Base-by-base conservation (phyloP, 2,888 invertebrate species). In the Helleia helle region DNA sequence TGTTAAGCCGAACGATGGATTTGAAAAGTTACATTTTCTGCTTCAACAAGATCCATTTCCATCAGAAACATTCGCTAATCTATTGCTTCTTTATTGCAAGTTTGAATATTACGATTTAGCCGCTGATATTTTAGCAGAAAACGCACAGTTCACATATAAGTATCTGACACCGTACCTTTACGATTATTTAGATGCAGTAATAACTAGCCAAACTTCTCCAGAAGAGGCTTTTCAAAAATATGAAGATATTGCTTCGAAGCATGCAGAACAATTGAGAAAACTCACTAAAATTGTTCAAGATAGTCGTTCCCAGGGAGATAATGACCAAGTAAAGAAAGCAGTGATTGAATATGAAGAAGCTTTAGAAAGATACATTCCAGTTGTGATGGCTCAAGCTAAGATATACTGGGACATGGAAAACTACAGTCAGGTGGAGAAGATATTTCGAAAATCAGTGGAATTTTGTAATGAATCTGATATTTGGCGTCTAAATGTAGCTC, bases 341-440 rank as follows among this genome's bases (percentile, higher is more conserved):
- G 93, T 98, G 0, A 91, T 93, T 40, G 95, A 96, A 62, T 97
- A 96, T 62, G 95, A 98, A 63, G 94, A 94, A 57, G 92, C 93
- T 1, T 69, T 97, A 49, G 96, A 96, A 63, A 87, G 96, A 55
- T 99, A 97, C 62, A 92, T 99, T 46, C 99, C 99, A 0, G 96
- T 98, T 1, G 87, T 99, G n/a, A 99, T 99, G 99, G 96, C 97
- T 0, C 96, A 99, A 73, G 98, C 99, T 1, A 98, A 97, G 87
- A 96, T 99, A 51, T 97, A 96, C 64, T 99, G 99, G 99, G 96
- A 99, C 51, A 88, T 94, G 70, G 96, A 96, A 65, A 96, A 99
- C 67, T 99, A 98, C 61, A 87, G 90, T 1, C 96, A 97, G 64
- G 98, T 99, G 1, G 98, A 99, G 69, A 95, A 96, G 66, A 96